Evolutionary conservation across 1,140 invertebrate genomes (phyloP).

Genomic region (Drosophila insularis): DNA sequence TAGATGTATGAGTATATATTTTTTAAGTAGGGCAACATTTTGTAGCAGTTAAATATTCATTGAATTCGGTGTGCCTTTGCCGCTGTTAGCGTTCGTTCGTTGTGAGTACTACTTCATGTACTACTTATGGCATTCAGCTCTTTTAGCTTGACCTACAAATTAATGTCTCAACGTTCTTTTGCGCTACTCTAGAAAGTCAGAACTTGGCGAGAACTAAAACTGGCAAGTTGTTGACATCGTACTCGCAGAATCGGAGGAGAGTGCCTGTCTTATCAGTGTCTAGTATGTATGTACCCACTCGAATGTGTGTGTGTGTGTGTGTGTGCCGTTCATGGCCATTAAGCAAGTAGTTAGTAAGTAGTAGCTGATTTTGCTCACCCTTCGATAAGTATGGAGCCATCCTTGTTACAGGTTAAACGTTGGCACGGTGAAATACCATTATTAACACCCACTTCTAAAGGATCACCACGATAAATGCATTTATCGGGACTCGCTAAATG

Average conservation of each 20-base stretch:
- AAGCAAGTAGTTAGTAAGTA: slow-evolving; percentile 5
- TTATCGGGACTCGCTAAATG: slow-evolving; percentile 60
- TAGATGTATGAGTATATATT: not conserved
- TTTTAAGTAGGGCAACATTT: slow-evolving; percentile 34
- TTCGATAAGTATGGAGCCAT: slow-evolving; percentile 74
- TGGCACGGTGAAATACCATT: slow-evolving; percentile 73
- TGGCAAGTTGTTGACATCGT: slow-evolving; percentile 39
- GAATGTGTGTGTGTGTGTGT: not conserved
- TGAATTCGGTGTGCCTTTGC: slow-evolving; percentile 25
- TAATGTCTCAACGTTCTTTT: slow-evolving; percentile 29
- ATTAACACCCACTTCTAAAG: slow-evolving; percentile 56
- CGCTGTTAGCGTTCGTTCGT: not conserved
- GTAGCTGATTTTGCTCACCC: slow-evolving; percentile 67
- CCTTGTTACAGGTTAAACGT: slow-evolving; percentile 66
- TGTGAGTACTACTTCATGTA: slow-evolving; percentile 1
- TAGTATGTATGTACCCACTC: slow-evolving; percentile 25
- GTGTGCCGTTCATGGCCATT: slow-evolving; percentile 25
- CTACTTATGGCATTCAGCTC: slow-evolving; percentile 14
- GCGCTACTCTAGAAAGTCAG: slow-evolving; percentile 9
- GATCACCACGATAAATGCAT: slow-evolving; percentile 74
- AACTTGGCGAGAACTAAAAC: slow-evolving; percentile 34
- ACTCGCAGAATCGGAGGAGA: slow-evolving; percentile 1
- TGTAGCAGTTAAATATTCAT: slow-evolving; percentile 29
- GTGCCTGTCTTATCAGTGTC: slow-evolving; percentile 51
- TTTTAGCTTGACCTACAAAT: slow-evolving; percentile 58